Percentiles rank a stretch among this genome's conserved stretches.
Conservation (phyloP, 2,888 invertebrate genomes). For the Chrysolina haemoptera region DNA sequence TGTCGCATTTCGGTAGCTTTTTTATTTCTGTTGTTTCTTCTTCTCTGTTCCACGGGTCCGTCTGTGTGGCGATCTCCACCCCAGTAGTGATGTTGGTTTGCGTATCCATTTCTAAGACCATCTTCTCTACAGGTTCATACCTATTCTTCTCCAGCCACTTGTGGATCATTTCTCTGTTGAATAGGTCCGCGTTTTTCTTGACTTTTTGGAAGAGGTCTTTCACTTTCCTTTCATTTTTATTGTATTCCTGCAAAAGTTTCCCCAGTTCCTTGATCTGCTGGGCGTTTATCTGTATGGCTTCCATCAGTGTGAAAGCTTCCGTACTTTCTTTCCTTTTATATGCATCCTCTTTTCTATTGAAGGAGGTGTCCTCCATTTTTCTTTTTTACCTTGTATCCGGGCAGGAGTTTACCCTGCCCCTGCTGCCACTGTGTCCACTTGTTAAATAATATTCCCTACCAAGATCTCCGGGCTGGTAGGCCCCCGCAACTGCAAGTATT, state of each 20-base stretch:
- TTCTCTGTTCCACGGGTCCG: not conserved
- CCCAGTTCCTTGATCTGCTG: not conserved
- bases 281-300: not conserved
- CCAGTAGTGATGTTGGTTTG: not conserved
- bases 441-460: too few species aligned
- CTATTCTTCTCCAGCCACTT: not conserved
- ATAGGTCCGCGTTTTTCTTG: too few species aligned
- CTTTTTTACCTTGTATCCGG: too few species aligned
- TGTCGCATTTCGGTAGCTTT: not conserved
- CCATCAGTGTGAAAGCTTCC: not conserved
- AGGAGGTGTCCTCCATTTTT: too few species aligned
- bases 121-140: not conserved
- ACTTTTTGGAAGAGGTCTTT: not conserved
- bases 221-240: not conserved
- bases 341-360: not conserved
- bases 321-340: not conserved
- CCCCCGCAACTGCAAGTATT: too few species aligned
- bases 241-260: not conserved
- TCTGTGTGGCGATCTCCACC: not conserved
- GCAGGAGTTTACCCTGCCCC: too few species aligned
- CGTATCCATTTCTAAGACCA: not conserved
- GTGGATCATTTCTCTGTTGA: too few species aligned
- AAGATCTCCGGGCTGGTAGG: too few species aligned
- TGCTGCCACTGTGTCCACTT: too few species aligned
- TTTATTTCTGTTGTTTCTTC: not conserved